Evolutionary conservation across 2,113 vertebrate species (phyloP).

Genomic region (Lynx canadensis): DNA sequence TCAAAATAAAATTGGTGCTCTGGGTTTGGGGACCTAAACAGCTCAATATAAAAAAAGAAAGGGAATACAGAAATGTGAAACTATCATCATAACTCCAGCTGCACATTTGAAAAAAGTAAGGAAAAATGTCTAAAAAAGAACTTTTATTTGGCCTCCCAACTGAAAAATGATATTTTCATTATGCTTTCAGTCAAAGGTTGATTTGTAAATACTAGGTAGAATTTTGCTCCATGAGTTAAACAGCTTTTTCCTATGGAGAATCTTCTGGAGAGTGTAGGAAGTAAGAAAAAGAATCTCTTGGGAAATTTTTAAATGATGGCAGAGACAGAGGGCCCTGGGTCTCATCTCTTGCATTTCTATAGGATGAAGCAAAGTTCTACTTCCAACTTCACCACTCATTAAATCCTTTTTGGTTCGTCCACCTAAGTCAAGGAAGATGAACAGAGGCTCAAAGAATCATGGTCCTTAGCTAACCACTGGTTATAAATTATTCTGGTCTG

Average conservation of each 20-base stretch:
- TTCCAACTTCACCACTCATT: background rate
- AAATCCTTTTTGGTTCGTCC: background rate
- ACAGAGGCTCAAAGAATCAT: background rate
- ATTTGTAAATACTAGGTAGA: background rate
- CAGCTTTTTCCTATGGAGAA: background rate
- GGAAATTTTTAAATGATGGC: background rate
- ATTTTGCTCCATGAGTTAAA: background rate
- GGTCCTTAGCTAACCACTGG: background rate
- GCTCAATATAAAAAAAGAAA: constrained; percentile 7
- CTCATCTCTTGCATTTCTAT: background rate
- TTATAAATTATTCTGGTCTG: background rate
- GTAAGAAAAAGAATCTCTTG: background rate
- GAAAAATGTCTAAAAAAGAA: constrained; percentile 41
- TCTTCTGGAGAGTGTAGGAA: background rate
- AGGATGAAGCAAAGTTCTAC: background rate
- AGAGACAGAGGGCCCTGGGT: background rate
- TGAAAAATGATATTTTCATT: constrained; percentile 57
- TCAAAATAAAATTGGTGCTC: constrained; percentile 61
- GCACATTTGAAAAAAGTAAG: constrained; percentile 42
- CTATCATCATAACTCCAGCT: constrained; percentile 47
- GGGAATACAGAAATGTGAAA: constrained; percentile 49
- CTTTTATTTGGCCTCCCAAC: constrained; percentile 5
- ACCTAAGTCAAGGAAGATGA: background rate
- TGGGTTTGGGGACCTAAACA: constrained; percentile 32
- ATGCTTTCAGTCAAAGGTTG: background rate